Evolutionary conservation across 2,888 invertebrate genomes (phyloP), one percentile per base, ranked within the genome.

Genomic region (Allolobophora icterica): DNA sequence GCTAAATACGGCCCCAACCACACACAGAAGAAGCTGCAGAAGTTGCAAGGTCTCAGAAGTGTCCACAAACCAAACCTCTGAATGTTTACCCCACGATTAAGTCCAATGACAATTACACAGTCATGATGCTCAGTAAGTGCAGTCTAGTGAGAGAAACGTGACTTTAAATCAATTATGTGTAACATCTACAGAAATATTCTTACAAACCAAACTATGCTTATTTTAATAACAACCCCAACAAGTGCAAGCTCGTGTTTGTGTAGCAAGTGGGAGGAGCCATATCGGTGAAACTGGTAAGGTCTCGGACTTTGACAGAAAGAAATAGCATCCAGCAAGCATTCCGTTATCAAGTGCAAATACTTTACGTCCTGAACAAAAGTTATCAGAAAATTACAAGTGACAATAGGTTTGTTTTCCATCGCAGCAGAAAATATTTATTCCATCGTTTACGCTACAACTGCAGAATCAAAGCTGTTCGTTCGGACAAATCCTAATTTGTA

Each of bases 381-480:
- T 17, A n/a, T n/a, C n/a, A 71, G 30, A n/a, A n/a, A 71, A n/a
- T 71, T 71, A 71, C 71, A 71, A 71, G 71, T 71, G n/a, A 71
- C 71, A 71, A 71, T 71, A 8, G 71, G 71, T n/a, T 71, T 71
- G 71, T 71, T 71, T n/a, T 71, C 71, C 71, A 71, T 71, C 71
- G 71, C 71, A n/a, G 30, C 71, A n/a, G 71, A 52, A 42, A n/a
- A n/a, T n/a, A n/a, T 71, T 71, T 71, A 71, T 30, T 71, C n/a
- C 30, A 71, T 71, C 71, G 71, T 71, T 71, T 71, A n/a, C 71
- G 71, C 71, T 71, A 11, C n/a, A 30, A n/a, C 71, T 30, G 30
- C 30, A n/a, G 71, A 71, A 8, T 71, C 30, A 71, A 71, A 71
- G n/a, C 71, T 71, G 8, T 71, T 71, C n/a, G 30, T 71, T 71